A percentile compares a stretch with the other conserved stretches of the same genome.
Evolutionary conservation across 1,140 invertebrate genomes (phyloP).

Genomic region (Probaryconus sp.): DNA sequence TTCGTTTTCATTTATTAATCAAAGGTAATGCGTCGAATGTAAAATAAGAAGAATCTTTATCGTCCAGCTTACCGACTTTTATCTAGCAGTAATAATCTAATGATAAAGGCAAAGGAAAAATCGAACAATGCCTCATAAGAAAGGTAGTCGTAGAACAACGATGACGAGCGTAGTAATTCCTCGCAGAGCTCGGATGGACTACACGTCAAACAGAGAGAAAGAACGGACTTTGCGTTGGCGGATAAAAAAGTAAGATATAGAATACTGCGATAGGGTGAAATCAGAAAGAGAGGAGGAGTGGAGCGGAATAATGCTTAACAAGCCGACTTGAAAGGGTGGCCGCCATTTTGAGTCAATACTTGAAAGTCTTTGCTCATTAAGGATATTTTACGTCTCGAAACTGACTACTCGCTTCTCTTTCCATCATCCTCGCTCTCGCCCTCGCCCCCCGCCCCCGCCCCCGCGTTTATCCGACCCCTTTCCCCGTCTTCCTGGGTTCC

Average conservation of each 20-base stretch:
- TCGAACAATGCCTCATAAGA: constrained; percentile 31
- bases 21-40: no score
- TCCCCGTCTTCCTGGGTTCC: constrained; percentile 42
- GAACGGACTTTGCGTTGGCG: constrained; percentile 43
- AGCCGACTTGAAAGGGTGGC: constrained; percentile 76
- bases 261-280: constrained; percentile 50
- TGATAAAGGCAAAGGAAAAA: constrained; percentile 22
- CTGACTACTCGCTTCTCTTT: constrained; percentile 55
- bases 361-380: constrained; percentile 78
- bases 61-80: constrained; percentile 25
- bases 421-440: constrained; percentile 26
- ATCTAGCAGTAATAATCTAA: constrained; percentile 42
- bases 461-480: constrained; percentile 24
- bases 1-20: no score
- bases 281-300: constrained; percentile 39
- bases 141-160: constrained; percentile 41
- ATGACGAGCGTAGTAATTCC: constrained; percentile 44
- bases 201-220: constrained; percentile 48
- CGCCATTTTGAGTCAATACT: constrained; percentile 78
- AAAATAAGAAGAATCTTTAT: no score
- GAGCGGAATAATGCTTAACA: constrained; percentile 75
- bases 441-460: constrained; percentile 17
- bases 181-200: constrained; percentile 32
- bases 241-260: constrained; percentile 60
- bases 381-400: constrained; percentile 74